Base-by-base conservation (phyloP, 2,113 vertebrate species). In the Dermatemys mawii region DNA sequence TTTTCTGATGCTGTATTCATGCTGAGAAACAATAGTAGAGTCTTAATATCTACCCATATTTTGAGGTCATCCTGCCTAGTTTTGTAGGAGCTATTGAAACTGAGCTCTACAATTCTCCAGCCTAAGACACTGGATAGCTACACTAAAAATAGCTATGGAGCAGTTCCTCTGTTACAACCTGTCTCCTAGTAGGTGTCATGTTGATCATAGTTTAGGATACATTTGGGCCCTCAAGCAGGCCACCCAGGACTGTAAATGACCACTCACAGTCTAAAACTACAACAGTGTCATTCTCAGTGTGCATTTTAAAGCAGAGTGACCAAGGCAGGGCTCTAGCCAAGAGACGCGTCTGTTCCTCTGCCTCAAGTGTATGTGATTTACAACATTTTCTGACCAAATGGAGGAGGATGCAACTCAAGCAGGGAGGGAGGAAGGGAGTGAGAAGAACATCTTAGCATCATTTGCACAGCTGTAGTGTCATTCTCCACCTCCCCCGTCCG, bases 61-160 rank as follows among this genome's bases (percentile, higher is more conserved):
- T 94, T 92, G 70, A 94, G 70, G 78, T 94, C 89, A 89, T 95
- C 80, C 57, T 86, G 86, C 83, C 84, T 89, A 81, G 50, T 88
- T 91, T 93, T 82, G 75, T 81, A 93, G 75, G 84, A 94, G 90
- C 92, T 94, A 86, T 94, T 96, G 88, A 84, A 97, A 92, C 41
- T 21, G 63, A 91, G 83, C 84, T 83, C 84, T 92, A 86, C 94
- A 92, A 96, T 93, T 97, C 96, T 95, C 96, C 94, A 95, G 48
- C 84, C 83, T 86, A 92, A 67, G 95, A 95, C 70, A 96, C 96
- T 73, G 32, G 91, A 96, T 95, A 97, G 80, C 93, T 81, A 46
- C 80, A 49, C 94, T 90, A 94, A 93, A 96, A 96, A 96, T 96
- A 97, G 90, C 24, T 46, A 38, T 0, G 4, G 78, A 55, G 89